phyloP scores from a whole-genome alignment of 2,113 vertebrate species.

The Himantopus leucocephalus region DNA sequence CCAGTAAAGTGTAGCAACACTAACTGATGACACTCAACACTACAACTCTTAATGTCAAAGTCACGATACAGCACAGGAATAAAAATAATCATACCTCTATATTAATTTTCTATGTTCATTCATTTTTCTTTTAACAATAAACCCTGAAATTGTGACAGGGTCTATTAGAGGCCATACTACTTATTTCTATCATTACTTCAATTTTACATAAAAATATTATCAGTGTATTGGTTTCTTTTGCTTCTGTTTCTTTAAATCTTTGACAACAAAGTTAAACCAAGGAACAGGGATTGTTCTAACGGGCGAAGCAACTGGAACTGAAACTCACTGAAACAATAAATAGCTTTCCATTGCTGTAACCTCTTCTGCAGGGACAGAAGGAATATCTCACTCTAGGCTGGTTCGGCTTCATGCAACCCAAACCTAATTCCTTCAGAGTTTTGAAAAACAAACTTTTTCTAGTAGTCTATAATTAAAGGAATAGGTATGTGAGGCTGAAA shows the following conservation, averaged over 20 bases:
- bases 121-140: not conserved
- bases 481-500: not conserved
- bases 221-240: not conserved
- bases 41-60: not conserved
- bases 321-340: slow-evolving; percentile 2
- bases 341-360: not conserved
- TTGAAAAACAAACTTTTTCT: not conserved
- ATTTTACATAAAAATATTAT: not conserved
- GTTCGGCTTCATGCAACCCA: not conserved
- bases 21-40: not conserved
- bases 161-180: not conserved
- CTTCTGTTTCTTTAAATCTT: not conserved
- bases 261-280: not conserved
- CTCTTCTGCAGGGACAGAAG: not conserved
- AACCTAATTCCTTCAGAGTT: not conserved
- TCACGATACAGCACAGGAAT: not conserved
- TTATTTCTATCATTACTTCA: not conserved
- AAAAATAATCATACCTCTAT: not conserved
- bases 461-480: not conserved
- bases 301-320: not conserved
- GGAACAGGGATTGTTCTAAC: not conserved
- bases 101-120: not conserved
- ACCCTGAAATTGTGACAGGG: not conserved
- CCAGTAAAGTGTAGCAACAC: not conserved
- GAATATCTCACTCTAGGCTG: not conserved